A percentile compares a stretch with the other conserved stretches of the same genome.
Evolutionary conservation across 2,113 vertebrate species (phyloP).

Genomic region (Zeus faber): DNA sequence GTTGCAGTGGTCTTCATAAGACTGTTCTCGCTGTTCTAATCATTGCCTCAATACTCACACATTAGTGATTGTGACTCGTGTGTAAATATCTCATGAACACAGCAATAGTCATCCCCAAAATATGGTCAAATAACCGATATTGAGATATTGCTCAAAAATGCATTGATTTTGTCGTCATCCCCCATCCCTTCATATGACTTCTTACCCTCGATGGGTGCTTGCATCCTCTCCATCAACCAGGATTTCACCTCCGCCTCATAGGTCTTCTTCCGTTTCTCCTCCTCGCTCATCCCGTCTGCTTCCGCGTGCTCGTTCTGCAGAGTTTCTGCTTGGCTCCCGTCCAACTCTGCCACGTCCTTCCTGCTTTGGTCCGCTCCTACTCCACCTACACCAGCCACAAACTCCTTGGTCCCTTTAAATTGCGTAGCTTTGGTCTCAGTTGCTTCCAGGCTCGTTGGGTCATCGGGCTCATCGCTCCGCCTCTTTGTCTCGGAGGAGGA

Average conservation of each 20-base stretch:
- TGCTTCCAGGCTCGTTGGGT: slow-evolving; percentile 12
- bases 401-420: slow-evolving; percentile 30
- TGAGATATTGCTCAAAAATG: too few relatives aligned
- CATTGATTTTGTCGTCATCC: too few relatives aligned
- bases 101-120: too few relatives aligned
- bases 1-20: too few relatives aligned
- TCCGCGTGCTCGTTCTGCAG: too few relatives aligned
- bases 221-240: slow-evolving; percentile 92
- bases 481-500: slow-evolving; percentile 43
- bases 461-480: slow-evolving; percentile 2
- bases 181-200: too few relatives aligned
- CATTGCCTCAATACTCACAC: too few relatives aligned
- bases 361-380: slow-evolving; percentile 39
- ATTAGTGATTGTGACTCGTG: too few relatives aligned
- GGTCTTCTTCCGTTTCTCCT: slow-evolving; percentile 70
- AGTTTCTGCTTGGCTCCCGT: slow-evolving; percentile 36
- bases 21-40: too few relatives aligned
- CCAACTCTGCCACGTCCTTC: slow-evolving; percentile 50
- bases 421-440: slow-evolving; percentile 33
- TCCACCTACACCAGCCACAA: slow-evolving; percentile 21
- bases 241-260: slow-evolving; percentile 81
- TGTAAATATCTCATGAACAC: too few relatives aligned
- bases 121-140: too few relatives aligned
- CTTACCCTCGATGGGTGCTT: slow-evolving; percentile 93
- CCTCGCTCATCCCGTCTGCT: slow-evolving; percentile 40